Evolutionary conservation across 2,797 vertebrate genomes (phyloP).

Genomic region (Adelosebastes latens): DNA sequence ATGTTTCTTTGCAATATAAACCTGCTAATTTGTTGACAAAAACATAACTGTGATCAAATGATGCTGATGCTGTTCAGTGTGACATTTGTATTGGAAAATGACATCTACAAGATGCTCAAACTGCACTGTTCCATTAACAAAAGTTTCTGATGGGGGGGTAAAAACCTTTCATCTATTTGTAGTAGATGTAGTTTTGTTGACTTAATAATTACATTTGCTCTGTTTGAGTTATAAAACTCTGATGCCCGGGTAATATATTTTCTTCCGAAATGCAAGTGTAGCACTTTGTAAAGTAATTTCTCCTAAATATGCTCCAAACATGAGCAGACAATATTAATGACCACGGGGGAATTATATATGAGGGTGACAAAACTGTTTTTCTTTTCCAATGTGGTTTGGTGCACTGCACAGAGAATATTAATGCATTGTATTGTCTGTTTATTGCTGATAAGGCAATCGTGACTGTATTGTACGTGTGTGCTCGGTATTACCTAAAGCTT

Average conservation of each 20-base stretch:
- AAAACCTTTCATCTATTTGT: slow-evolving; percentile 7
- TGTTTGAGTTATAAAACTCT: neutral
- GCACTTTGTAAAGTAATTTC: neutral
- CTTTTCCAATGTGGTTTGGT: neutral
- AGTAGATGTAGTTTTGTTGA: neutral
- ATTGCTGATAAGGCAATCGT: neutral
- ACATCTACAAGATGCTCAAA: too few relatives aligned
- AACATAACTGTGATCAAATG: too few relatives aligned
- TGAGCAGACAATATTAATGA: neutral
- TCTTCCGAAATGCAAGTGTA: neutral
- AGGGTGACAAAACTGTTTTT: neutral
- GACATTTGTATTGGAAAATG: too few relatives aligned
- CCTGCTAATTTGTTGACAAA: too few relatives aligned
- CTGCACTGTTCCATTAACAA: too few relatives aligned
- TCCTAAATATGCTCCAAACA: neutral
- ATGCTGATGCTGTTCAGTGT: too few relatives aligned
- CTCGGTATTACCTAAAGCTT: neutral
- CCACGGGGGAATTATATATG: neutral
- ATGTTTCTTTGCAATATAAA: too few relatives aligned
- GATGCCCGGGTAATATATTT: neutral
- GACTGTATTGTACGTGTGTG: neutral
- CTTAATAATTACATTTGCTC: neutral
- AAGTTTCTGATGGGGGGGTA: neutral
- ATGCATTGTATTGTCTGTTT: too few relatives aligned
- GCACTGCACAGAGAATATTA: too few relatives aligned